Base-by-base conservation (phyloP, 2,888 invertebrate species). In the Idaea biselata region DNA sequence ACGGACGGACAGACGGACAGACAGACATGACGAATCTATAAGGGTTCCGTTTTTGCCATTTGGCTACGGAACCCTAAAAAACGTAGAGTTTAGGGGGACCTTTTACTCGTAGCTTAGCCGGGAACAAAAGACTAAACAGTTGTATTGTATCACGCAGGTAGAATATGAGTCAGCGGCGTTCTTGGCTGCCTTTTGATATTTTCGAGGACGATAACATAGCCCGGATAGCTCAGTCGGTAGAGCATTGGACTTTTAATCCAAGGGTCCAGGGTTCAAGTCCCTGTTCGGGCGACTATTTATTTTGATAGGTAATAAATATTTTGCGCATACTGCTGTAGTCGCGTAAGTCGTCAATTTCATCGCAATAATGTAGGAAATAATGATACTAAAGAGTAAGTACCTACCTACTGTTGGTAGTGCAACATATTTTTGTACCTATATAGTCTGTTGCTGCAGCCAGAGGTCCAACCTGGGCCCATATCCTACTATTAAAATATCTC, bases 251-350 rank as follows among this genome's bases (percentile, higher is more conserved):
- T 94, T 95, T 95, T 95, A 95, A 95, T 95, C 94, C 95, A 95
- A 95, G 94, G 95, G 95, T 95, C 95, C 94, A 94, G 94, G 95
- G 95, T 95, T 95, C 95, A 95, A 95, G 95, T 94, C 95, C 95
- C 95, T 95, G 94, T 94, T 94, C 94, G 94, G 94, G 94, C 94
- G 94, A 68, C 58, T 32, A 58, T 58, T 58, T 56, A 18, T 17
- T 58, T 58, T 58, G 32, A n/a, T n/a, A n/a, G n/a, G 16, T 31
- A 7, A n/a, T 25, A 31, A 55, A 55, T 55, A 55, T 55, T 55
- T 55, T 25, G 25, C 16, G 7, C 6, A 55, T 55, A 55, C 44
- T 8, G 8, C 44, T 11, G 0, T 6, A 44, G 11, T 8, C 44
- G 14, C 3, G 8, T 11, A 11, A 11, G 11, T 14, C 2, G 11